These are phyloP conservation scores for Oreocharis arfaki DNA, from an alignment of 2,113 vertebrate genomes.

Conservation along the genomic window DNA sequence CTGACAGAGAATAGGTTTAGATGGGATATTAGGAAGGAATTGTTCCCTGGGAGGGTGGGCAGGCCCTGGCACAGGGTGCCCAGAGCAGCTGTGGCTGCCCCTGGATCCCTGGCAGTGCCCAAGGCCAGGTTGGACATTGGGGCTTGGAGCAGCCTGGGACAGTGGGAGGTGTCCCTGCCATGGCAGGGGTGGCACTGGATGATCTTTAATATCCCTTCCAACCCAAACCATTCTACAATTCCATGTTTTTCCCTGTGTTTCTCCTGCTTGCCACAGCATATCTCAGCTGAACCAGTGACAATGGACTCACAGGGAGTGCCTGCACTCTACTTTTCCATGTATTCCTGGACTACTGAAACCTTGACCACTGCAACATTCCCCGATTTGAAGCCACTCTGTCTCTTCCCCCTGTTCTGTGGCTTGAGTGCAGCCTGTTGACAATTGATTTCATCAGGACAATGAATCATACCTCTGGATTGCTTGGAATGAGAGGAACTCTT, in stretches of 20 bases:
- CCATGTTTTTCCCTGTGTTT: not conserved
- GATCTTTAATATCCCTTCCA: rapidly evolving
- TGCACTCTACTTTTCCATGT: not conserved
- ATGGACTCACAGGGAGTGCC: not conserved
- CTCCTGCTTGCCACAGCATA: not conserved
- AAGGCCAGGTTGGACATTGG: not conserved
- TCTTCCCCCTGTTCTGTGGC: not conserved
- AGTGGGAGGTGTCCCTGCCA: not conserved
- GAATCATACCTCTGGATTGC: constrained; percentile 16
- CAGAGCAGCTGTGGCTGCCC: not conserved
- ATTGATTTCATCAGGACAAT: constrained; percentile 8
- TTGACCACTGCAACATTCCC: not conserved
- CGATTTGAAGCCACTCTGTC: not conserved
- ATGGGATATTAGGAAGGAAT: not conserved
- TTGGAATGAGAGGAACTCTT: constrained; percentile 53
- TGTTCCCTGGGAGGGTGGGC: not conserved
- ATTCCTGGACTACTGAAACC: not conserved
- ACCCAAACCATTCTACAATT: not conserved
- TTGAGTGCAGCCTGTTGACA: not conserved
- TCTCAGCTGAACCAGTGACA: not conserved
- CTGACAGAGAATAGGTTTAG: rapidly evolving
- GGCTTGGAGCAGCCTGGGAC: not conserved
- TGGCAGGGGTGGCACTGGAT: not conserved
- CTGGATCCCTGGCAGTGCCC: not conserved
- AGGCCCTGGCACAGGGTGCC: not conserved